Percentiles rank a stretch among this genome's conserved stretches.
Evolutionary conservation across 2,888 invertebrate genomes (phyloP).

Genomic region (Oscheius sp.): DNA sequence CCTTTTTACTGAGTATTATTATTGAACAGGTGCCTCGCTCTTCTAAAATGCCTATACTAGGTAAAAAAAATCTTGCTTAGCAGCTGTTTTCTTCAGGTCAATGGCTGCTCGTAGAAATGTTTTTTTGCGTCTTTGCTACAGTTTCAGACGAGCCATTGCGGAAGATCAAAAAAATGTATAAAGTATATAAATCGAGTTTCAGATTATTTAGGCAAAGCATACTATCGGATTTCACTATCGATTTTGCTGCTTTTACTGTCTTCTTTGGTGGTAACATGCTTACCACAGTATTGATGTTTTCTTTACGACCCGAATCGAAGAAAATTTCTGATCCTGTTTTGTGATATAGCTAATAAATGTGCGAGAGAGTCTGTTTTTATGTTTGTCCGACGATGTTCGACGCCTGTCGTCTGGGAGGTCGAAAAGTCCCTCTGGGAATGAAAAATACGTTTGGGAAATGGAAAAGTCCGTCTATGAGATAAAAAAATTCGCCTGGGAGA

Average conservation of each 20-base stretch:
- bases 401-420: too few species aligned
- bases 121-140: slow-evolving; percentile 18
- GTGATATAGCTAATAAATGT: too few species aligned
- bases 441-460: too few species aligned
- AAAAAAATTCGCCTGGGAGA: too few species aligned
- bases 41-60: slow-evolving; percentile 3
- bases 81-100: neutral
- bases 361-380: too few species aligned
- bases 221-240: neutral
- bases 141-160: slow-evolving; percentile 4
- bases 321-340: too few species aligned
- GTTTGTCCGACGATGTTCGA: too few species aligned
- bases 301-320: neutral
- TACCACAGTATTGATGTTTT: slow-evolving; percentile 8
- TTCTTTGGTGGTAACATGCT: slow-evolving; percentile 10
- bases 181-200: too few species aligned
- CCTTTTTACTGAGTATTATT: neutral
- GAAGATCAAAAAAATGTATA: slow-evolving; percentile 8
- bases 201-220: slow-evolving; percentile 10
- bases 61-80: too few species aligned
- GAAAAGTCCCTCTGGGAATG: too few species aligned
- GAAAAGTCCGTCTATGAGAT: too few species aligned
- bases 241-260: neutral
- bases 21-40: neutral
- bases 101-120: slow-evolving; percentile 22